phyloP scores from a whole-genome alignment of 2,888 invertebrate genomes.

The Philaethria dido region DNA sequence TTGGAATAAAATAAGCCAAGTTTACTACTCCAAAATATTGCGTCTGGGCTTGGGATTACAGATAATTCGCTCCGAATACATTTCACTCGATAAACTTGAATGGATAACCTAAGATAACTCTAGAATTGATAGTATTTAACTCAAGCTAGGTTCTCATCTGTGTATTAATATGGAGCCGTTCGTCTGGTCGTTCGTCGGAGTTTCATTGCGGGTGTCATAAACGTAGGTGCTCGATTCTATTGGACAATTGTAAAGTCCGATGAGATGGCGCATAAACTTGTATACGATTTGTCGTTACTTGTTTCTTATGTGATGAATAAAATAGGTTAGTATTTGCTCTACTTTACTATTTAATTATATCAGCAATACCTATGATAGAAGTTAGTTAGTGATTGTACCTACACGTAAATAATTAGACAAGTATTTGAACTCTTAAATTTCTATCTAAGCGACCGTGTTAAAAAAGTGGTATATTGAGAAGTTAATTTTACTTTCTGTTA shows the following conservation, averaged over 20 bases:
- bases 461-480: too few relatives aligned
- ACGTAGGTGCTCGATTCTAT: slow-evolving; percentile 41
- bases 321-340: too few relatives aligned
- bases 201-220: slow-evolving; percentile 44
- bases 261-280: slow-evolving; percentile 43
- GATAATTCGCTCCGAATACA: slow-evolving; percentile 24
- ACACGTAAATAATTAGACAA: too few relatives aligned
- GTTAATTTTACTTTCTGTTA: too few relatives aligned
- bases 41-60: slow-evolving; percentile 30
- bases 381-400: too few relatives aligned
- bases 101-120: slow-evolving; percentile 33
- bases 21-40: slow-evolving; percentile 33
- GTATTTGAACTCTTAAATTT: too few relatives aligned
- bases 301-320: slow-evolving; percentile 24
- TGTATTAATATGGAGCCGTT: slow-evolving; percentile 32
- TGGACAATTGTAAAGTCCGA: slow-evolving; percentile 46
- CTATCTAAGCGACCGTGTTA: too few relatives aligned
- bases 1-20: slow-evolving; percentile 18
- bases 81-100: slow-evolving; percentile 31
- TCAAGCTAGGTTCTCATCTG: slow-evolving; percentile 15
- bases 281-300: slow-evolving; percentile 30
- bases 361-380: too few relatives aligned
- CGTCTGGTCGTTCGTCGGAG: slow-evolving; percentile 38
- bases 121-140: slow-evolving; percentile 28
- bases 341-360: slow-evolving; percentile 15